These are phyloP conservation scores for Chlamydotis undulata DNA, from an alignment of 2,113 vertebrate species.

Conservation along the genomic window DNA sequence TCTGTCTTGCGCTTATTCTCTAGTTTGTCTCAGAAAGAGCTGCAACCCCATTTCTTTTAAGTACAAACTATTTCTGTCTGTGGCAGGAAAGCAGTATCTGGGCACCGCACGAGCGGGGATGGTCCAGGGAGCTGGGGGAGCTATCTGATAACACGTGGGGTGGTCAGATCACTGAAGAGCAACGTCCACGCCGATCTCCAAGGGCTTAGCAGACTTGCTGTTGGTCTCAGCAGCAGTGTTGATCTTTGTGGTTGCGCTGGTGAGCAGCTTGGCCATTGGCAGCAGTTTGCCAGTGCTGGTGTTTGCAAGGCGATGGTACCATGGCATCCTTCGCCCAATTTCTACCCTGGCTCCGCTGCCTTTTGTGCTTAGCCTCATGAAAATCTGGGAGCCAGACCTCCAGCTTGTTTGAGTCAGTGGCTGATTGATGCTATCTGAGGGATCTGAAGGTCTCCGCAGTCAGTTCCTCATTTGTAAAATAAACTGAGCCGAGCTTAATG, in stretches of 20 bases:
- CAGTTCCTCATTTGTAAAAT: constrained; percentile 16
- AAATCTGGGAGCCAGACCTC: constrained; percentile 11
- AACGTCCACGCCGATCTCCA: fast-evolving
- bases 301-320: not conserved
- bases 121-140: fast-evolving
- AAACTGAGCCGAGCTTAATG: constrained; percentile 3
- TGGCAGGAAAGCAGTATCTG: not conserved
- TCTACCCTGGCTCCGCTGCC: not conserved
- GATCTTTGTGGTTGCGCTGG: fast-evolving
- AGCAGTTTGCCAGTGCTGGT: not conserved
- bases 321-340: not conserved
- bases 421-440: constrained; percentile 6
- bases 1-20: not conserved
- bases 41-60: not conserved
- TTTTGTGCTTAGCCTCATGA: not conserved
- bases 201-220: not conserved
- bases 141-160: not conserved
- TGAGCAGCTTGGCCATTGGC: not conserved
- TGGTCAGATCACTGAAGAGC: not conserved
- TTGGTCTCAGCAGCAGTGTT: not conserved
- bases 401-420: not conserved
- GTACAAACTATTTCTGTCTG: not conserved
- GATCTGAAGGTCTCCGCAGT: not conserved
- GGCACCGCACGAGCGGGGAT: fast-evolving
- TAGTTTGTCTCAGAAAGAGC: not conserved